Base-by-base conservation (phyloP, 1,140 invertebrate genomes). In the Micrasema longulum region DNA sequence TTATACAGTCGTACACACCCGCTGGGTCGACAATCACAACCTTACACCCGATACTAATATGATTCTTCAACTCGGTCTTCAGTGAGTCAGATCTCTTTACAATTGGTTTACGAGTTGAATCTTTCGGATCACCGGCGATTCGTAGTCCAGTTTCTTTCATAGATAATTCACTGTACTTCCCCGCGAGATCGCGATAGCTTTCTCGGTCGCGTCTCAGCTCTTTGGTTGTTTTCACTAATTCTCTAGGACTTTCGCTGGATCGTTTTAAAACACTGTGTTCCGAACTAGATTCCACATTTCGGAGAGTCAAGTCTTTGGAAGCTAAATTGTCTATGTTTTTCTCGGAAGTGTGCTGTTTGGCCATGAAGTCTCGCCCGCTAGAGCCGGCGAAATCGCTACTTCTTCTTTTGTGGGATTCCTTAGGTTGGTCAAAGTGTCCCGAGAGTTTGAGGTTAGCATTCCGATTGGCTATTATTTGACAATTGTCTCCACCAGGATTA, bases 1-100 rank as follows among this genome's bases (percentile, higher is more conserved):
- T 97, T 43, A 97, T 92, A 62, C 92, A 94, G 80, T 97, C 94
- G 79, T 95, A 97, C 66, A 88, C 87, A 9, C 87, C 87, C 9
- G 85, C 73, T n/a, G 86, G 84, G 65, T 89, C 87, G 5, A 87
- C 79, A 16, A 89, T 87, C 64, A 88, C 79, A 57, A 88, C 87
- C 75, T 88, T 88, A 62, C 83, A 84, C 0, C 83, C 84, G 0
- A 85, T 79, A 62, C 80, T 81, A 0, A 85, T 81, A 16, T 83
- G 83, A 22, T 82, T 80, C 66, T 86, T 86, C 55, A 86, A 76
- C n/a, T 86, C 87, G 23, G 87, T 86, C 47, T 83, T 80, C 0
- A 85, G 82, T 0, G 82, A 85, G 55, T 85, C 83, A 0, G 83
- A 84, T 0, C 83, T 75, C 76, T 83, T 84, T 16, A 84, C 82